Evolutionary conservation across 1,140 invertebrate species (phyloP), one percentile per base, ranked within the genome.

Genomic region (Schlechtendalia chinensis): DNA sequence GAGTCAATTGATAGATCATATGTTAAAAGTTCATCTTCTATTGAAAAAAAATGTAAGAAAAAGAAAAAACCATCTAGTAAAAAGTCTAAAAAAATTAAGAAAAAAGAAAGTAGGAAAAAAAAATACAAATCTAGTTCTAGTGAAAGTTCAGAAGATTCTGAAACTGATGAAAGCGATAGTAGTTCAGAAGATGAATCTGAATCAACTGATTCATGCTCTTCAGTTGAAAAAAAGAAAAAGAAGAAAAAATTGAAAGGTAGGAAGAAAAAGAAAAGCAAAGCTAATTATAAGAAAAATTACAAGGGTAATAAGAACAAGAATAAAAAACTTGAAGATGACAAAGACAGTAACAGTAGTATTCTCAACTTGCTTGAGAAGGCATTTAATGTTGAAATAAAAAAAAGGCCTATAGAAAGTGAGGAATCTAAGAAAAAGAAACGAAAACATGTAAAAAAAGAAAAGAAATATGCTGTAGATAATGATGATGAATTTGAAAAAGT

Each of bases 401-500:
- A 56, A 24, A 72, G 39, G 47, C 14, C 24, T 56, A 14, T 14
- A 6, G 53, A 81, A 19, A 47, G 12, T 45, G 67, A 81, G 45
- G 80, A 81, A 81, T 29, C 19, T 47, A 72, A 72, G 19, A 72
- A 81, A 4, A 72, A 58, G 3, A 72, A 81, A 58, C 29, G 27
- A 5, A 72, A 81, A 58, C 50, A 81, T 27, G 47, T 39, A 16
- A 72, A 81, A 81, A 72, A 81, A 45, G 63, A 81, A 32, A n/a
- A 32, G 54, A 39, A 54, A 71, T 32, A 5, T 53, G 39, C 17
- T 50, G 79, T 67, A 22, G 59, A 63, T 8, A 65, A 39, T 65
- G 79, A 80, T 22, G 58, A 80, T 8, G 45, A 80, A 67, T 27
- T 65, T 53, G 56, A 80, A 80, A 71, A 81, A 71, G 80, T 69